These are phyloP conservation scores for Willisornis vidua DNA, from an alignment of 2,113 vertebrate species.

Conservation along the genomic window DNA sequence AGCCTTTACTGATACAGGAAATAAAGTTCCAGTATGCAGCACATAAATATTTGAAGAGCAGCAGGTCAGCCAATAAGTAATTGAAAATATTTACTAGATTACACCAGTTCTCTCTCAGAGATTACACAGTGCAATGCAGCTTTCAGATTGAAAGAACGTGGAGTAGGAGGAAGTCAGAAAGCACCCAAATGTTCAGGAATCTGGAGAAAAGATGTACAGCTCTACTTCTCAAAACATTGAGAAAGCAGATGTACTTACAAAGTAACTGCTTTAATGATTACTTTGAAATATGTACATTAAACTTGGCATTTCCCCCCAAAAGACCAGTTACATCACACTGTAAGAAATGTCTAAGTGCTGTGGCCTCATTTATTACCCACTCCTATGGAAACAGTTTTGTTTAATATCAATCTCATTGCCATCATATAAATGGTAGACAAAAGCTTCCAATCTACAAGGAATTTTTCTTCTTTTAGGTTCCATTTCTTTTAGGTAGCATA, in stretches of 20 bases:
- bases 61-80: background rate
- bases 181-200: background rate
- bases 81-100: background rate
- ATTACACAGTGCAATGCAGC: background rate
- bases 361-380: background rate
- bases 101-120: background rate
- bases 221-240: background rate
- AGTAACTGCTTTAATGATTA: background rate
- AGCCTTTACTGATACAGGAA: background rate
- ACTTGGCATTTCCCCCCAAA: background rate
- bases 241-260: background rate
- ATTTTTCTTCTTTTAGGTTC: background rate
- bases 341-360: background rate
- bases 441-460: background rate
- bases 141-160: background rate
- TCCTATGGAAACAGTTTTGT: background rate
- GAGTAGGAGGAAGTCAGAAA: background rate
- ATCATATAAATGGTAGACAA: background rate
- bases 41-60: background rate
- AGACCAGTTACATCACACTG: background rate
- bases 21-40: background rate
- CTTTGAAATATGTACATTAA: background rate
- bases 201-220: background rate
- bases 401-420: background rate
- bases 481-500: background rate